A percentile compares a stretch with the other conserved stretches of the same genome.
Conservation (phyloP, 1,140 invertebrate species). For the Centruroides vittatus region DNA sequence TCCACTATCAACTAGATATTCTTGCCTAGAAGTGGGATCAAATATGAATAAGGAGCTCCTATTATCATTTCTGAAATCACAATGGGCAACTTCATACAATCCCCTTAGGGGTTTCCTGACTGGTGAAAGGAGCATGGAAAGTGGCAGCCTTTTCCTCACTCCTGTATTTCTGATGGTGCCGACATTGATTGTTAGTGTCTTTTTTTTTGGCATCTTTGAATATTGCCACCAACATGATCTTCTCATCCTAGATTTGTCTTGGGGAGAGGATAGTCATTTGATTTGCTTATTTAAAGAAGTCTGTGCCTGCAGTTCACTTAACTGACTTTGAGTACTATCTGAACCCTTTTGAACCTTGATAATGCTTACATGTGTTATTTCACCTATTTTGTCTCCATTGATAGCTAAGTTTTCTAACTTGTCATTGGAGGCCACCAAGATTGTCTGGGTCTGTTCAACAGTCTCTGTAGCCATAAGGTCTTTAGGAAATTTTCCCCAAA, state of each 20-base stretch:
- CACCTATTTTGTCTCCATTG: not conserved
- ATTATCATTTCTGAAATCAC: not conserved
- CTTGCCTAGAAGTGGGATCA: not conserved
- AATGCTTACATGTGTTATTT: not conserved
- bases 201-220: too few species aligned
- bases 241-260: too few species aligned
- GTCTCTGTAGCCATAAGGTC: not conserved
- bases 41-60: not conserved
- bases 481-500: not conserved
- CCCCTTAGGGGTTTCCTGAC: not conserved
- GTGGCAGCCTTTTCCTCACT: too few species aligned
- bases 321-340: too few species aligned
- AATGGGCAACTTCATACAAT: not conserved
- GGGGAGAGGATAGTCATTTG: too few species aligned
- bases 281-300: too few species aligned
- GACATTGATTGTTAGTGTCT: too few species aligned
- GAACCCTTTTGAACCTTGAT: too few species aligned
- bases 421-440: not conserved
- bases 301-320: too few species aligned
- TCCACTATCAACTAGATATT: not conserved
- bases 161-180: too few species aligned
- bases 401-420: not conserved
- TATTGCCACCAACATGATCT: too few species aligned
- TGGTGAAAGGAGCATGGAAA: too few species aligned
- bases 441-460: not conserved